Evolutionary conservation across 1,140 invertebrate genomes (phyloP), one percentile per base, ranked within the genome.

Genomic region (Eufriesea mexicana): DNA sequence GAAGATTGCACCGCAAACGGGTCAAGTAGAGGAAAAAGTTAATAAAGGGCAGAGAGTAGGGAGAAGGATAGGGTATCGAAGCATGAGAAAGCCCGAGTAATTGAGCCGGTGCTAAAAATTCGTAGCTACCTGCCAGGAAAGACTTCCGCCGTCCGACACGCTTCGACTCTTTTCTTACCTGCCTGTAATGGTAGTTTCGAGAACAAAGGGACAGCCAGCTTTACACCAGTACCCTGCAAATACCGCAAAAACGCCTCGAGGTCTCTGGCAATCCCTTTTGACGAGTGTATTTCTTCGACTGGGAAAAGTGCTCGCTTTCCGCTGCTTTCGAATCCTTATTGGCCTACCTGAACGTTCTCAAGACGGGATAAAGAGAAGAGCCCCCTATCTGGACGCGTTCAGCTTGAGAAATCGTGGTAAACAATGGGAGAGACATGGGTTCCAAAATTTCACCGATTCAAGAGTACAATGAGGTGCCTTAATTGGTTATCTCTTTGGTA

Each of bases 101-200:
- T 75, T 54, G 81, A 70, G 45, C 28, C 64, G 47, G 20, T 61
- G 64, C 23, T 83, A 78, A 77, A 62, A 83, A 78, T 83, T 71
- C 75, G 81, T 78, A 55, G 74, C 75, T 83, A 83, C 81, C 66
- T 78, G 81, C 74, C 66, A 62, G 49, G 74, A 70, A 78, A 77
- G 75, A 83, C 81, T 83, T 83, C 81, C 81, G 81, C 81, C 28
- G 75, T 20, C 62, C 79, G 72, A 76, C 79, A 82, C 72, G 79
- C 72, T 76, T 59, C 47, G 81, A 55, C 28, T 77, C 81, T 62
- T 35, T 78, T 71, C 75, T 78, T 83, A 61, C 79, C 79, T 82
- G n/a, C 5, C 9, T 42, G 75, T 78, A 62, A 83, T 83, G 81
- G 66, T 62, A 55, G 55, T 55, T 78, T 71, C 55, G 28, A 78